phyloP scores from a whole-genome alignment of 2,113 vertebrate genomes.

The Apeltes quadracus region DNA sequence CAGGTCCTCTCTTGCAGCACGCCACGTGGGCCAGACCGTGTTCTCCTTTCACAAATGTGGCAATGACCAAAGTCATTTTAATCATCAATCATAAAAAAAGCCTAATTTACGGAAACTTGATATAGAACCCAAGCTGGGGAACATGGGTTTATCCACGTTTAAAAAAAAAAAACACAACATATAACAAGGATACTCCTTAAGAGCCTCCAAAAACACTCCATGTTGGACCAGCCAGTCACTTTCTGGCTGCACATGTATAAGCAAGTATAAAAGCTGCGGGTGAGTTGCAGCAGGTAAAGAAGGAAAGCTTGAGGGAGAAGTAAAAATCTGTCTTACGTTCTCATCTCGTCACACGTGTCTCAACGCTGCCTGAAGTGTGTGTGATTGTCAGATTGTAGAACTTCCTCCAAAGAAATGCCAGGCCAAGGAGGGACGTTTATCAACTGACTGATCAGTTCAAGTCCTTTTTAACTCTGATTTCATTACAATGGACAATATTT shows the following conservation, averaged over 20 bases:
- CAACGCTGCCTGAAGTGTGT: background rate
- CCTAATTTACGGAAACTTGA: too few relatives aligned
- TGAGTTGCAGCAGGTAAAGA: background rate
- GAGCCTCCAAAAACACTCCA: background rate
- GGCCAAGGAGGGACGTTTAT: background rate
- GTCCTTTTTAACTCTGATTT: constrained; percentile 20
- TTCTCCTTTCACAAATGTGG: constrained; percentile 25
- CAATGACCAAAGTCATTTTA: constrained; percentile 12
- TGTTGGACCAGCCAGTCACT: background rate
- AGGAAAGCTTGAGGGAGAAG: background rate
- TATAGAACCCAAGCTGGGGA: background rate
- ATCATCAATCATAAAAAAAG: too few relatives aligned
- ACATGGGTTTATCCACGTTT: background rate
- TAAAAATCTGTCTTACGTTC: background rate
- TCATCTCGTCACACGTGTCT: background rate
- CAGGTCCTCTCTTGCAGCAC: constrained; percentile 3
- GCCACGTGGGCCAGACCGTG: constrained; percentile 1
- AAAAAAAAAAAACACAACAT: background rate
- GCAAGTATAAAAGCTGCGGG: background rate
- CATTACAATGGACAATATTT: background rate
- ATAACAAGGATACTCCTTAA: background rate
- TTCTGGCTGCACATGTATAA: background rate
- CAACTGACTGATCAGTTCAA: background rate
- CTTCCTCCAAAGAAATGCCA: too few relatives aligned
- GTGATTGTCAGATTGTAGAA: background rate